Evolutionary conservation across 2,797 vertebrate species (phyloP), one percentile per base, ranked within the genome.

Genomic region (Eremophila alpestris): DNA sequence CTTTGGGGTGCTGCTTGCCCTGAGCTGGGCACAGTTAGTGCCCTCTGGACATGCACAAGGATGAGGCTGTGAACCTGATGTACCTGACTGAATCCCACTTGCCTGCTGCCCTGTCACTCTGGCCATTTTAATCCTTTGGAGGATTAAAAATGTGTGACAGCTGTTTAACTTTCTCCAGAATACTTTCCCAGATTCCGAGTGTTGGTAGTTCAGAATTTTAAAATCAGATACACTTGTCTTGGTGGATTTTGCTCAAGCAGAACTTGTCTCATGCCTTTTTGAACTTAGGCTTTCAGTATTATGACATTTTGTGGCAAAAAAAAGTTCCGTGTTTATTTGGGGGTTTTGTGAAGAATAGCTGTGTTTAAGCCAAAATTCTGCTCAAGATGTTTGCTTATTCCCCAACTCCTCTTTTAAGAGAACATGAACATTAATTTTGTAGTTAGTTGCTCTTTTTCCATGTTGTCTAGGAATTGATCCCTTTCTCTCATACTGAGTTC

Each of bases 41-140:
- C 23, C 41, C 36, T 63, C 36, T 30, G 34, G 32, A 43, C 11
- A 29, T 5, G 12, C 2, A 7, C 15, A 43, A 5, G 4, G 29
- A 32, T 36, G 10, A 62, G 46, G 52, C 30, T 29, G 0, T 36
- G 59, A 69, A 43, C 10, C 7, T 4, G 1, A 0, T 15, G 46
- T 67, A 45, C 45, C 41, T 54, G 73, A 22, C 19, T 56, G 68
- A 93, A 48, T 36, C 17, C 29, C 5, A 0, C 41, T 8, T 20
- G 10, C 21, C 46, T 90, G 16, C 43, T 82, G 41, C 38, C 8
- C 13, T 63, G 34, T 45, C 38, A 27, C 49, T 1, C 1, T 32
- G 22, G 16, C 30, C 18, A 32, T 4, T 3, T 13, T 9, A 4
- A 1, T 49, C 27, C 27, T 90, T 36, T 29, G 4, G 38, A 88